phyloP scores from a whole-genome alignment of 2,888 invertebrate species.

The Microplitis deprimator region DNA sequence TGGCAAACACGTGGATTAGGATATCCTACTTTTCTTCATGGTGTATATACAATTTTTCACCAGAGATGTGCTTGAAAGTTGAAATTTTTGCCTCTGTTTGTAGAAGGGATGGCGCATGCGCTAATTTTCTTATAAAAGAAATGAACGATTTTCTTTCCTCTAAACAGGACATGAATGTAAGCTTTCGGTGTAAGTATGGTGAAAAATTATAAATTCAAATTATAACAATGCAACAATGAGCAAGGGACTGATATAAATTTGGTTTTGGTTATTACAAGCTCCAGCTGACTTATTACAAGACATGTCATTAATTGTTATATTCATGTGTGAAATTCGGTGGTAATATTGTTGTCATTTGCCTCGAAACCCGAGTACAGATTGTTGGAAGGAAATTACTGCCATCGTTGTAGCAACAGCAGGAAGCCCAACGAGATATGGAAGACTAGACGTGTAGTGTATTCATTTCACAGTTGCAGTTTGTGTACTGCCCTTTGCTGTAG shows the following conservation, averaged over 20 bases:
- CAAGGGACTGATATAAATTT: not conserved
- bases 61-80: too few relatives aligned
- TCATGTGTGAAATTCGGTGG: conserved; percentile 7
- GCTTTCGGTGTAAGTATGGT: too few relatives aligned
- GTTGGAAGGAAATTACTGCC: conserved; percentile 32
- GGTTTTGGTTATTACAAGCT: not conserved
- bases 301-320: not conserved
- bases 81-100: too few relatives aligned
- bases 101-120: too few relatives aligned
- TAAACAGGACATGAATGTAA: too few relatives aligned
- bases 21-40: too few relatives aligned
- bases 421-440: conserved; percentile 46
- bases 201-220: not conserved
- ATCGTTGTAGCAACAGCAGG: conserved; percentile 30
- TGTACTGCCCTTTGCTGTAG: conserved; percentile 33
- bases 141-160: too few relatives aligned
- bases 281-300: not conserved
- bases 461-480: conserved; percentile 35
- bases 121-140: too few relatives aligned
- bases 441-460: conserved; percentile 43
- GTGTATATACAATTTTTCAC: too few relatives aligned
- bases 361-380: not conserved
- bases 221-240: not conserved
- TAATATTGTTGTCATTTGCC: conserved; percentile 7
- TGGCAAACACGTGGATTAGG: too few relatives aligned